A percentile compares a stretch with the other conserved stretches of the same genome.
Conservation (phyloP, 2,113 vertebrate species). For the Craseonycteris thonglongyai region DNA sequence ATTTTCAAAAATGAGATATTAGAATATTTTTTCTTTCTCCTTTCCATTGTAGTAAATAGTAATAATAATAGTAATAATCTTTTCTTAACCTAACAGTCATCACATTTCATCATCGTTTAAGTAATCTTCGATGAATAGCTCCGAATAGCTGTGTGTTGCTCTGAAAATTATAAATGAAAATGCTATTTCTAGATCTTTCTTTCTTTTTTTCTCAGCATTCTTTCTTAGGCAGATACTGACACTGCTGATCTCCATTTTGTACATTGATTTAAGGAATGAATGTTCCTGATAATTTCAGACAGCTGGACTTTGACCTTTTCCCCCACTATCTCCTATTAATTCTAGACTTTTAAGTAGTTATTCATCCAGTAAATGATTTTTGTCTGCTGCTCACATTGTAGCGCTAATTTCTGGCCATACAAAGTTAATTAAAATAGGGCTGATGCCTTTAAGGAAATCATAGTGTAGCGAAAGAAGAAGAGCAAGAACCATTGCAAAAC, state of each 20-base stretch:
- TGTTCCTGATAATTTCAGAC: neutral
- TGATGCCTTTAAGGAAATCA: neutral
- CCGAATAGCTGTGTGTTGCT: neutral
- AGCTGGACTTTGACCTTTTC: neutral
- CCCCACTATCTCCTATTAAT: neutral
- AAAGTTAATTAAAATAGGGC: neutral
- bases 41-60: neutral
- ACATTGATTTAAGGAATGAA: neutral
- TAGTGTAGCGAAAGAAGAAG: neutral
- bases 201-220: neutral
- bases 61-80: neutral
- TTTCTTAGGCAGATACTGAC: neutral
- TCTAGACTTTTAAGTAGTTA: neutral
- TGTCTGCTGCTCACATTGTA: neutral
- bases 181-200: neutral
- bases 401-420: neutral
- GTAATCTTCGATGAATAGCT: neutral
- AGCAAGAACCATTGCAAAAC: neutral
- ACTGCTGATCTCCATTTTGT: neutral
- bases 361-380: neutral
- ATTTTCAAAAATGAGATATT: slow-evolving; percentile 6
- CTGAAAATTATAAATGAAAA: neutral
- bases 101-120: neutral
- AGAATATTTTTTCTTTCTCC: neutral
- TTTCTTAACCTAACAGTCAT: neutral